Evolutionary conservation across 2,113 vertebrate genomes (phyloP), one percentile per base, ranked within the genome.

Genomic region (Tapirus terrestris): DNA sequence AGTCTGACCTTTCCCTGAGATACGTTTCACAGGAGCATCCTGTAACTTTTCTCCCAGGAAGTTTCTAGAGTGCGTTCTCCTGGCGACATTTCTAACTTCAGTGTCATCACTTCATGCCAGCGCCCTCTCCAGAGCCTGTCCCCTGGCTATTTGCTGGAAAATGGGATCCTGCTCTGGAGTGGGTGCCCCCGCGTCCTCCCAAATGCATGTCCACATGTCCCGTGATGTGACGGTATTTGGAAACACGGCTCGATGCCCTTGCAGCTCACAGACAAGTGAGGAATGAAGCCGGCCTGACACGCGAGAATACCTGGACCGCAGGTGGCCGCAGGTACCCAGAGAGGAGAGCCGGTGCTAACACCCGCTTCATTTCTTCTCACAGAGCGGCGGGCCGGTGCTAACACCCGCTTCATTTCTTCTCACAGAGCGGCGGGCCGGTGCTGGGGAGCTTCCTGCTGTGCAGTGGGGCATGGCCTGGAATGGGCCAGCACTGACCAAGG

Each of bases 1-100:
- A 98, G 97, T 56, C 88, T 88, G 93, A 97, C 97, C 97, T 98
- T 98, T 98, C 79, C 6, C 45, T 65, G 63, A 76, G 91, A 87
- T 11, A 73, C 48, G 68, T 51, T 83, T 94, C 86, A 25, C 21
- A 58, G 94, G 94, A 75, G 27, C 63, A 0, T 91, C 93, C 65
- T 7, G 20, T 7, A n/a, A 9, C 43, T 3, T 3, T 27, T 25
- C 16, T 72, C 77, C 36, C 0, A 0, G 1, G 43, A 23, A 16
- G 11, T 7, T 4, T 3, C 29, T 4, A 14, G 10, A 80, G 36
- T 14, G 0, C 8, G 2, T 1, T 25, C 79, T 45, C 20, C 25
- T 9, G 48, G 31, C 4, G 5, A 5, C 1, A 0, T 2, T 21
- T 58, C 31, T 1, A 10, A 39, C 5, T 21, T 0, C 4, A 4